These are phyloP conservation scores for Arnoldichthys spilopterus DNA, from an alignment of 2,797 vertebrate species.

Conservation along the genomic window DNA sequence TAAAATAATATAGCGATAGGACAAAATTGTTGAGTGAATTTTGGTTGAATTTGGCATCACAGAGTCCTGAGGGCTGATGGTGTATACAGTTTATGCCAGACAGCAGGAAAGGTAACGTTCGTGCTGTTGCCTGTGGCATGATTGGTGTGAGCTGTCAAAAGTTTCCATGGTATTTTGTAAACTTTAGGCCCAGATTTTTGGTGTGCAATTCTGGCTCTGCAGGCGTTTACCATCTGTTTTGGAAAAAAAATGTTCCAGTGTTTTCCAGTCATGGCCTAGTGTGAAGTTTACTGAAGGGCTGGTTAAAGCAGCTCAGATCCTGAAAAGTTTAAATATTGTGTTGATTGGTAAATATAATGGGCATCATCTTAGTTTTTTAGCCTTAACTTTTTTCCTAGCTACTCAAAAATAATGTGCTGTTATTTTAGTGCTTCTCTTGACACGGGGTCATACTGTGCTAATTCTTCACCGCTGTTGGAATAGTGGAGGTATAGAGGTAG, in stretches of 20 bases:
- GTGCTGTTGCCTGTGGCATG: background rate
- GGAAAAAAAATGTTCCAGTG: background rate
- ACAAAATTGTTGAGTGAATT: too few relatives aligned
- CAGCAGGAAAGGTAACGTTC: background rate
- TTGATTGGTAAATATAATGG: constrained; percentile 3
- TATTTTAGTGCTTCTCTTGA: background rate
- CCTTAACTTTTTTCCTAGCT: background rate
- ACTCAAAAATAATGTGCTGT: background rate
- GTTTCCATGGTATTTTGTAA: constrained; percentile 5
- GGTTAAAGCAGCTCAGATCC: background rate
- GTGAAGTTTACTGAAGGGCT: background rate
- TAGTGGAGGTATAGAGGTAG: background rate
- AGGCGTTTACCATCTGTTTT: background rate
- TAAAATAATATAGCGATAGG: too few relatives aligned
- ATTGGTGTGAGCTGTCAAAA: background rate
- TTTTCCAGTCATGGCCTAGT: background rate
- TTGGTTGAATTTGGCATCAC: too few relatives aligned
- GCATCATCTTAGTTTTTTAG: background rate
- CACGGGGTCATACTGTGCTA: too few relatives aligned
- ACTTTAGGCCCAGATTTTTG: background rate
- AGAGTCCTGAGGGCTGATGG: background rate
- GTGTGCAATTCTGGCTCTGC: background rate
- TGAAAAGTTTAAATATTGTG: background rate
- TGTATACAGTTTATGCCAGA: background rate
- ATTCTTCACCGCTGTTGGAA: too few relatives aligned